Conservation (phyloP, 2,797 vertebrate genomes). For the Xiphorhynchus erythropygius region DNA sequence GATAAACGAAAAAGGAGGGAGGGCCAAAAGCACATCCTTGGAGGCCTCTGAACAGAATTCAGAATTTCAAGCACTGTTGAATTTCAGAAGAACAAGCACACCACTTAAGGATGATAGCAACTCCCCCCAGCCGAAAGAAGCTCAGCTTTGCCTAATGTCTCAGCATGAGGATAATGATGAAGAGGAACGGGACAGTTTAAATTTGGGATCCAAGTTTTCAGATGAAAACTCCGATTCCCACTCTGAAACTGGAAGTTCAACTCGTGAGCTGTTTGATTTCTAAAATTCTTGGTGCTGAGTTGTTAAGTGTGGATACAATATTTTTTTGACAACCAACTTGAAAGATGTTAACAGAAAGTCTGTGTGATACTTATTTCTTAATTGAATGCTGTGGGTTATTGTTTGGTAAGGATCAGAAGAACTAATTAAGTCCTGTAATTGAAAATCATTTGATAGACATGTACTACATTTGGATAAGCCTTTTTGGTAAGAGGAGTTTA, state of each 20-base stretch:
- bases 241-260: conserved; percentile 25
- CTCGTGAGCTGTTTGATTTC: conserved; percentile 68
- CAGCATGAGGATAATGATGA: not conserved
- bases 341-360: not conserved
- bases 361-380: not conserved
- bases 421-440: not conserved
- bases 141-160: not conserved
- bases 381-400: not conserved
- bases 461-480: not conserved
- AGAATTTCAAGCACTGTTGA: not conserved
- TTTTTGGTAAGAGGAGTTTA: not conserved
- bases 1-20: not conserved
- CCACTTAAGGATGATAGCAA: not conserved
- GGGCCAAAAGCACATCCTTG: not conserved
- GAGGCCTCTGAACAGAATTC: not conserved
- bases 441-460: not conserved
- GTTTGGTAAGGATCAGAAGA: not conserved
- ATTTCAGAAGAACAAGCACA: conserved; percentile 17
- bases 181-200: not conserved
- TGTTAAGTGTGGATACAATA: not conserved
- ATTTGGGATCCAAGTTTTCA: conserved; percentile 53
- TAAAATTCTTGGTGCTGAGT: conserved; percentile 9
- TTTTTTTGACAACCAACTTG: not conserved
- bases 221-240: conserved; percentile 34
- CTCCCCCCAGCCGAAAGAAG: not conserved